phyloP scores from a whole-genome alignment of 2,888 invertebrate species.

The Amblyjoppa fuscipennis region DNA sequence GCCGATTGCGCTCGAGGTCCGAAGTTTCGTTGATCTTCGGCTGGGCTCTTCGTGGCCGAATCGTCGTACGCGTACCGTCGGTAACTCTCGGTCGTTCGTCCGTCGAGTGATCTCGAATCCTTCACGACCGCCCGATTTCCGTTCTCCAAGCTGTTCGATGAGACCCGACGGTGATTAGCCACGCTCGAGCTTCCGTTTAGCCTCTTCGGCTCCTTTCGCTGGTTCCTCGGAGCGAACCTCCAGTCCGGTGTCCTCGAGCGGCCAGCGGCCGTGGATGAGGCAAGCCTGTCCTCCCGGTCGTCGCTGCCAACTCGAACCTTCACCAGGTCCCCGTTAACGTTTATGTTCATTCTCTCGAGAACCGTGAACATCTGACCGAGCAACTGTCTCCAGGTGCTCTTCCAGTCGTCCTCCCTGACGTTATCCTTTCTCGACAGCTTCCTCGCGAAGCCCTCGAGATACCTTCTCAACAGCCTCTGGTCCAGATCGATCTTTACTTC shows the following conservation, averaged over 20 bases:
- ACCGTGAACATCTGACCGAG: slow-evolving; percentile 38
- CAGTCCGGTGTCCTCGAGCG: background rate
- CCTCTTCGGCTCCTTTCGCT: slow-evolving; percentile 5
- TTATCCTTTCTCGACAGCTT: slow-evolving; percentile 7
- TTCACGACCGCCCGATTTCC: background rate
- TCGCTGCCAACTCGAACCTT: slow-evolving; percentile 32
- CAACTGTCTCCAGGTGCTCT: slow-evolving; percentile 47
- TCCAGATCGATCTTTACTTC: slow-evolving; percentile 57
- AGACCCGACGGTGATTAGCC: background rate
- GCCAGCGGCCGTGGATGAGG: background rate
- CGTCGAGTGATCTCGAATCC: background rate
- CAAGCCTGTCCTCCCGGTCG: background rate
- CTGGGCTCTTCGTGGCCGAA: background rate
- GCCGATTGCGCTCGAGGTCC: background rate
- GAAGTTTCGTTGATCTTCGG: background rate
- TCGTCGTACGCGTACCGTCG: background rate
- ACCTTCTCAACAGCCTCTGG: slow-evolving; percentile 44
- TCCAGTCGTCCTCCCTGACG: slow-evolving; percentile 34
- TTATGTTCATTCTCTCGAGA: slow-evolving; percentile 49
- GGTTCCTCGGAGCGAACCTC: slow-evolving; percentile 22
- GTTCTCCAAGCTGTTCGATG: background rate
- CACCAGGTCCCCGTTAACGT: slow-evolving; percentile 48
- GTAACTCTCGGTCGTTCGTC: background rate
- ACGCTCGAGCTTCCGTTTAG: background rate
- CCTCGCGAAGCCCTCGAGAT: slow-evolving; percentile 41